phyloP scores from a whole-genome alignment of 2,113 vertebrate genomes.

The Bungarus multicinctus region DNA sequence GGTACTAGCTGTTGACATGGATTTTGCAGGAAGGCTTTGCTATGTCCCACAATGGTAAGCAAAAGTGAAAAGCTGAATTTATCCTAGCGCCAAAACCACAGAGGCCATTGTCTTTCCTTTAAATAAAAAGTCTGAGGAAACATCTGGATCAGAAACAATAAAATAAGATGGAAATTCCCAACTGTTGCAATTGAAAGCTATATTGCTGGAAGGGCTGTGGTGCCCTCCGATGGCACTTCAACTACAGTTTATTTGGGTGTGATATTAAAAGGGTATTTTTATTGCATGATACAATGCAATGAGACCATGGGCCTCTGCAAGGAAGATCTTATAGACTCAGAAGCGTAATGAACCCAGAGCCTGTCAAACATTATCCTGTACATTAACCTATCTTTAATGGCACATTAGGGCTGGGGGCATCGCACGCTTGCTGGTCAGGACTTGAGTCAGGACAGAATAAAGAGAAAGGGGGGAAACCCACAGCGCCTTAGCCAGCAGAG shows the following conservation, averaged over 20 bases:
- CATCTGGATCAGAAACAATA: slow-evolving; percentile 27
- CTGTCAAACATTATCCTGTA: slow-evolving; percentile 78
- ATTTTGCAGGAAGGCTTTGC: not conserved
- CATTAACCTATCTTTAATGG: slow-evolving; percentile 84
- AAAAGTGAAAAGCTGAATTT: not conserved
- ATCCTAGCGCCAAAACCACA: not conserved
- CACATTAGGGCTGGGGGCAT: slow-evolving; percentile 79
- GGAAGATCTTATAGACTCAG: slow-evolving; percentile 78
- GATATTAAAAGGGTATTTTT: slow-evolving; percentile 79
- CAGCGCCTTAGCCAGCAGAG: slow-evolving; percentile 66
- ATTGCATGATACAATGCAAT: slow-evolving; percentile 80
- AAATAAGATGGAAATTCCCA: slow-evolving; percentile 57
- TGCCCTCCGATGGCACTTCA: slow-evolving; percentile 73
- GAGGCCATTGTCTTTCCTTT: not conserved
- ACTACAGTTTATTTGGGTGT: slow-evolving; percentile 82
- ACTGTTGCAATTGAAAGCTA: slow-evolving; percentile 64
- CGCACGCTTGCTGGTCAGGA: slow-evolving; percentile 77
- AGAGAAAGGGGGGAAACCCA: slow-evolving; percentile 50
- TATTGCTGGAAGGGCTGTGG: slow-evolving; percentile 41
- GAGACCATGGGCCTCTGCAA: slow-evolving; percentile 77
- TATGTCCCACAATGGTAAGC: not conserved
- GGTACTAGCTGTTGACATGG: not conserved
- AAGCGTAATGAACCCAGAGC: slow-evolving; percentile 81
- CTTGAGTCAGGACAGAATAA: slow-evolving; percentile 72
- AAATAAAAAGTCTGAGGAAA: not conserved